Base-by-base conservation (phyloP, 2,113 vertebrate genomes). In the Oxyruncus cristatus region DNA sequence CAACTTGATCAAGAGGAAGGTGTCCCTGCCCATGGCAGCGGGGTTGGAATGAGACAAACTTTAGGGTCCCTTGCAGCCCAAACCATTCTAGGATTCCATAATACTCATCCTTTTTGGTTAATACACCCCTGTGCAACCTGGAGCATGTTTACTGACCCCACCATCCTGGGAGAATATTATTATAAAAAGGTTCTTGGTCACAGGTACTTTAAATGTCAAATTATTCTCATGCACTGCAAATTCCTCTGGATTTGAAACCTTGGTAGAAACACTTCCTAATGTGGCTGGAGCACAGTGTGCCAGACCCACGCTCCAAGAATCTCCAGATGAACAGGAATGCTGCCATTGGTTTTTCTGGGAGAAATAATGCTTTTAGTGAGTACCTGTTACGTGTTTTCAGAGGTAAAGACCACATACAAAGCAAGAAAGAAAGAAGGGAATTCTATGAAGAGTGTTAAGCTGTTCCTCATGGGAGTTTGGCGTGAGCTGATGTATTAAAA, bases 391-490 rank as follows among this genome's bases (percentile, higher is more conserved):
- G 49, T 81, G 35, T 74, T 95, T 85, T 52, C 82, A 80, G 46
- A 74, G 52, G 58, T 86, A 71, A 90, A 61, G 44, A 74, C 30
- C 59, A 81, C 5, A 6, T 73, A 58, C 37, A 71, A 80, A 80
- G 28, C 20, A 72, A 68, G 19, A 77, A 85, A 93, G 75, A 62
- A 30, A 70, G 50, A 74, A 83, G 23, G 23, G 58, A 94, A 85
- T 85, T 85, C 49, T 65, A 72, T 19, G 13, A 19, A 61, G 81
- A 2, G 5, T 2, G 3, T 55, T 73, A 76, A 88, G 15, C 16
- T 72, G 9, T 56, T 95, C 85, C 83, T 93, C 79, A 78, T 47
- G 72, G 82, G 75, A 95, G 30, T 72, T n/a, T 96, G 90, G 56
- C 8, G 1, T 37, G 39, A 74, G 52, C 21, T 74, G 56, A n/a